Evolutionary conservation across 2,113 vertebrate genomes (phyloP), one percentile per base, ranked within the genome.

Genomic region (Catagonus wagneri): DNA sequence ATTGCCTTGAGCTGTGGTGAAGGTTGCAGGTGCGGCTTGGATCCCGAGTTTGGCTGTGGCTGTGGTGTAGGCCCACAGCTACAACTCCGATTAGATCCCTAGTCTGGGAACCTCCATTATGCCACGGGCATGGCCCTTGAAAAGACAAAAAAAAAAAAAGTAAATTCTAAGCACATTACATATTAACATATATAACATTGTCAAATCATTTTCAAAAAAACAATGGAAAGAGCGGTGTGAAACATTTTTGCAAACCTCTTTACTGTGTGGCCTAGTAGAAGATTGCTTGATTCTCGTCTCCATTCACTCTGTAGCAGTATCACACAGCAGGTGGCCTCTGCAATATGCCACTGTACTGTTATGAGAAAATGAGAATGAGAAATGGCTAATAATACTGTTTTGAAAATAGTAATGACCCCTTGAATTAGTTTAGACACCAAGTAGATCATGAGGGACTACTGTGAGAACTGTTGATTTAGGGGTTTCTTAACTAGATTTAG

Each of bases 361-460:
- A 22, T 66, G 76, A 90, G 50, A 78, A 88, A 90, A 83, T 79
- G 76, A 94, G 36, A 78, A 58, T 89, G 66, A 81, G 69, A 83
- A 78, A 95, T 60, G 68, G 15, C 7, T 68, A 52, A 17, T 56
- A 63, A 39, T 83, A 71, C 58, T 93, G 84, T 83, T 76, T 97
- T 69, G 74, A 81, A 90, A 86, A 52, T 68, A 74, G 36, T 80
- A 85, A 74, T 89, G 34, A 89, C 16, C 50, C 32, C 17, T n/a
- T 50, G 63, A 61, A 54, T 78, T 71, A 78, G 27, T 83, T 81
- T 80, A 80, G 22, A 88, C 34, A 1, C 17, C 44, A 52, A 96
- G 50, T 10, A 66, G 29, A 14, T 79, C 16, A 89, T 88, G 60
- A 22, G 61, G 54, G 39, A 44, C 36, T 79, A 15, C 81, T 78